Evolutionary conservation across 2,113 vertebrate genomes (phyloP).

Genomic region (Gnathonemus echidnorhynchus): DNA sequence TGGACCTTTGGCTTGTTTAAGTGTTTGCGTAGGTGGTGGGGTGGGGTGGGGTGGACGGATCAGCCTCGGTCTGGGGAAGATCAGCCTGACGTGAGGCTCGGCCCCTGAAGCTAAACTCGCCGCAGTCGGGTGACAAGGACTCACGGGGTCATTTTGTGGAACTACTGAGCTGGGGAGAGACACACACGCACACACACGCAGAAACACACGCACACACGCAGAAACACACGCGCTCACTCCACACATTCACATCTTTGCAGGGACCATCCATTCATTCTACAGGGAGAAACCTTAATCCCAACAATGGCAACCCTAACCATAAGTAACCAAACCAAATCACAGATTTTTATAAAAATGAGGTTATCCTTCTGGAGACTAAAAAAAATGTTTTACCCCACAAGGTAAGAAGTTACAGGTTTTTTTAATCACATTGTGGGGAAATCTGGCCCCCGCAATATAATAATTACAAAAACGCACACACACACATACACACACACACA

Average conservation of each 20-base stretch:
- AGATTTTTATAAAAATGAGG: background rate
- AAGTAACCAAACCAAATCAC: background rate
- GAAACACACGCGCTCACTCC: background rate
- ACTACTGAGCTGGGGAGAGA: background rate
- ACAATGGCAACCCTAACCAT: background rate
- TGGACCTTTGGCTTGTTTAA: conserved; percentile 21
- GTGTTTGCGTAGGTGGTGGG: background rate
- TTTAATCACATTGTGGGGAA: background rate
- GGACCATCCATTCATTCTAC: background rate
- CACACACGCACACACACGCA: background rate
- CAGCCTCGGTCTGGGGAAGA: background rate
- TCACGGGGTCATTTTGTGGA: background rate
- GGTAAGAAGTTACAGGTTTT: background rate
- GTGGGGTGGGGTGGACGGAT: background rate
- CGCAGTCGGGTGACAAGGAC: background rate
- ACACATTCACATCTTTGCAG: background rate
- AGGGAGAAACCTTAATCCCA: background rate
- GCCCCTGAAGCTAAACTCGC: background rate
- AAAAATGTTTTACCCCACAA: background rate
- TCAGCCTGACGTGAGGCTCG: background rate
- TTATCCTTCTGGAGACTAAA: background rate
- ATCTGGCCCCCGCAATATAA: background rate
- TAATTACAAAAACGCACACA: background rate
- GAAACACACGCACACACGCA: background rate
- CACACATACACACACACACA: background rate